Evolutionary conservation across 2,888 invertebrate species (phyloP).

Genomic region (Congeria kusceri): DNA sequence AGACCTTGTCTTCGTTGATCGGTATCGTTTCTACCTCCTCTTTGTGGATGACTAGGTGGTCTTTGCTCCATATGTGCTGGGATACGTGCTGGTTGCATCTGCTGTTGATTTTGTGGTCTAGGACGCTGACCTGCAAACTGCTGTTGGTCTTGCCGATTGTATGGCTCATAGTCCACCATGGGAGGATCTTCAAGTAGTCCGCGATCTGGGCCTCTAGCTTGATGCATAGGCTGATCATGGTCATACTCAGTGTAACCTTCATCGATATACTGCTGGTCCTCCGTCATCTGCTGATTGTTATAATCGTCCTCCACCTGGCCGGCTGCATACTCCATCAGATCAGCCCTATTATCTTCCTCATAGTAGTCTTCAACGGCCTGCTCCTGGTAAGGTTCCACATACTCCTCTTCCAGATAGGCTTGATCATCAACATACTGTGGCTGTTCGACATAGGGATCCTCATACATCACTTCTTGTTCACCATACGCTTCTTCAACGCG

Average conservation of each 20-base stretch:
- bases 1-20: no score
- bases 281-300: no score
- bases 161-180: not conserved
- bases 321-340: slow-evolving; percentile 1
- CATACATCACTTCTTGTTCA: slow-evolving; percentile 6
- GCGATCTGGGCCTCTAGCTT: not conserved
- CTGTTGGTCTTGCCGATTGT: slow-evolving; percentile 3
- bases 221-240: not conserved
- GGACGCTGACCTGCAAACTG: not conserved
- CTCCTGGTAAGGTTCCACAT: not conserved
- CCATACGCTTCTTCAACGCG: not conserved
- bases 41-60: no score
- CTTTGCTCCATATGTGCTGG: no score
- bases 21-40: no score
- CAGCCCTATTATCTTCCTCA: not conserved
- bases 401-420: not conserved
- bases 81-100: not conserved
- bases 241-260: no score
- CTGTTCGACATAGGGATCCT: not conserved
- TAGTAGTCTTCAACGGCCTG: not conserved
- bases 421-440: not conserved
- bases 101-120: not conserved
- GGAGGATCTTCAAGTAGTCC: slow-evolving; percentile 12
- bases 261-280: no score
- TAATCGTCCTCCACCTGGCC: not conserved